These are phyloP conservation scores for Phoebastria nigripes DNA, from an alignment of 2,797 vertebrate species.

Conservation along the genomic window DNA sequence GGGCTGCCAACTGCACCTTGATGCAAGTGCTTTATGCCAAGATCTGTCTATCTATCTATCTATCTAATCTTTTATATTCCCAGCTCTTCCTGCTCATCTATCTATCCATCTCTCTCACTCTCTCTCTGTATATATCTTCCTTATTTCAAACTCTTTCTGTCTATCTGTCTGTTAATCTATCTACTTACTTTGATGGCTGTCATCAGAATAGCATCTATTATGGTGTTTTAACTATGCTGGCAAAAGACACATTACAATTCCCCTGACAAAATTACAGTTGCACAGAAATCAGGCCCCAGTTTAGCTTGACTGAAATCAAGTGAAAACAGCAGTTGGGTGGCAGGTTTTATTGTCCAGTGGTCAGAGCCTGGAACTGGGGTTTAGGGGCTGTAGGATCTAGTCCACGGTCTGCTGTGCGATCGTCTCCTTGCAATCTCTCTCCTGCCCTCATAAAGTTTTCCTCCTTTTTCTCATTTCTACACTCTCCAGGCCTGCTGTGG, in stretches of 20 bases:
- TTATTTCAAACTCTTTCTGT: conserved; percentile 28
- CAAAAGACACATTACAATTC: neutral
- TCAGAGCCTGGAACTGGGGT: neutral
- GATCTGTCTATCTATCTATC: conserved; percentile 56
- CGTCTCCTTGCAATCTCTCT: neutral
- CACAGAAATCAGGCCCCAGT: neutral
- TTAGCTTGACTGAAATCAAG: neutral
- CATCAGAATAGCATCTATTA: conserved; percentile 14
- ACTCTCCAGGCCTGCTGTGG: neutral
- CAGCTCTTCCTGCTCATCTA: conserved; percentile 52
- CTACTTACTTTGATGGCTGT: conserved; percentile 47
- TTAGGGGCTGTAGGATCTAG: neutral
- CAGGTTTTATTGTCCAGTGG: neutral
- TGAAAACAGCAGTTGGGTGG: neutral
- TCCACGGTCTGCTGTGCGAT: neutral
- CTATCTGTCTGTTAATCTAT: conserved; percentile 37
- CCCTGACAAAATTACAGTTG: neutral
- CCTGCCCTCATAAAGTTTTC: neutral
- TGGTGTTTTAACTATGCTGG: neutral
- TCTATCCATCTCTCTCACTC: neutral
- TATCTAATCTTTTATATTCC: conserved; percentile 33
- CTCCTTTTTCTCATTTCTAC: neutral
- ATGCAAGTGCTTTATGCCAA: conserved; percentile 12
- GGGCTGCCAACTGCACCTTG: conserved; percentile 46
- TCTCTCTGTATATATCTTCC: neutral